phyloP scores from a whole-genome alignment of 2,888 invertebrate genomes.

The Drosophila mayaguana region DNA sequence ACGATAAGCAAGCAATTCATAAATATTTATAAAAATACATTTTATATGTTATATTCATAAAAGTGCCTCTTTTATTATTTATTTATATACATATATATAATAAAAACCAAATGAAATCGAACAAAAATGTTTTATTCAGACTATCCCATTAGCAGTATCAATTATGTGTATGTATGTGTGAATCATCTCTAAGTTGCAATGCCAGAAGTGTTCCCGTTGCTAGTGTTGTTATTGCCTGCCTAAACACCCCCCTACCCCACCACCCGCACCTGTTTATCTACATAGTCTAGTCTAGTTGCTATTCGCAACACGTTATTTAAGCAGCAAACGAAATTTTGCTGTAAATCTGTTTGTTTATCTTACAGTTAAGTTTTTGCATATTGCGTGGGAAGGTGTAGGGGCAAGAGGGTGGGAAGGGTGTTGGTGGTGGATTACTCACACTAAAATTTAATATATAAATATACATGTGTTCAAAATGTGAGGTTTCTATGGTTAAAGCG shows the following conservation, averaged over 20 bases:
- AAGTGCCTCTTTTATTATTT: not conserved
- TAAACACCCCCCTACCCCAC: not conserved
- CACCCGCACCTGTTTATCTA: not conserved
- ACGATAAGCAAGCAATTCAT: not conserved
- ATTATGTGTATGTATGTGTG: not conserved
- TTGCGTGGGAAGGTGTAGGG: not conserved
- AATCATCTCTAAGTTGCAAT: not conserved
- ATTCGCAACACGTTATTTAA: not conserved
- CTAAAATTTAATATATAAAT: not conserved
- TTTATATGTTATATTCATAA: not conserved
- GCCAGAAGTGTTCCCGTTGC: not conserved
- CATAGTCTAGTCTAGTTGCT: not conserved
- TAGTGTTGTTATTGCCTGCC: not conserved
- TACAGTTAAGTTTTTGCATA: not conserved
- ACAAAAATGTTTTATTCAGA: not conserved
- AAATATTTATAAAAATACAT: not conserved
- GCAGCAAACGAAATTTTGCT: not conserved
- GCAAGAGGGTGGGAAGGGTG: too few relatives aligned
- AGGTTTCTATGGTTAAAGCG: not conserved
- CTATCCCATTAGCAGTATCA: not conserved
- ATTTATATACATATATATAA: not conserved
- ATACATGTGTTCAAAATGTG: not conserved
- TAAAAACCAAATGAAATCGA: not conserved
- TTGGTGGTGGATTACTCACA: not conserved
- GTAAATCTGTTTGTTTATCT: conserved; percentile 1